These are phyloP conservation scores for Equus quagga DNA, from an alignment of 2,113 vertebrate species.

Conservation along the genomic window DNA sequence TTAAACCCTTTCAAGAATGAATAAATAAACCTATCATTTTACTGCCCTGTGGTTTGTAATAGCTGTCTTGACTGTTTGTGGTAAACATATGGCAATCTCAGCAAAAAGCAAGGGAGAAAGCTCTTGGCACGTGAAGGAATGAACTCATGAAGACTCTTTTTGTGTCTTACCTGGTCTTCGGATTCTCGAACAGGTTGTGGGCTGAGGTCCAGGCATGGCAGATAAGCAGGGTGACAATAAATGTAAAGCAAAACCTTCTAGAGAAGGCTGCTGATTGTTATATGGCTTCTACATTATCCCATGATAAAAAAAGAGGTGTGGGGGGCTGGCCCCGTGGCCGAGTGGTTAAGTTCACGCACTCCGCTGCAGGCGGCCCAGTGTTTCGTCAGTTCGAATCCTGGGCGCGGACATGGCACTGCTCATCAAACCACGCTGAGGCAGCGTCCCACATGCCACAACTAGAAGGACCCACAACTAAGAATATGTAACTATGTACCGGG, in stretches of 20 bases:
- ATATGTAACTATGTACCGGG: too few relatives aligned
- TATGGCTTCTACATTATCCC: background rate
- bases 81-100: background rate
- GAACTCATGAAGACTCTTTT: background rate
- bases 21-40: conserved; percentile 7
- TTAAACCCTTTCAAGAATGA: background rate
- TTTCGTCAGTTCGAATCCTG: too few relatives aligned
- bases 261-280: conserved; percentile 38
- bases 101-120: background rate
- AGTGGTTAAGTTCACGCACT: too few relatives aligned
- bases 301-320: background rate
- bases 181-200: background rate
- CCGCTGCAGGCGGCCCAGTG: too few relatives aligned
- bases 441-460: too few relatives aligned
- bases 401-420: too few relatives aligned
- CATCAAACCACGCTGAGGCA: too few relatives aligned
- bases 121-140: background rate
- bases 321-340: too few relatives aligned
- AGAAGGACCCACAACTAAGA: too few relatives aligned
- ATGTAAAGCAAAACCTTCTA: background rate
- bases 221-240: background rate
- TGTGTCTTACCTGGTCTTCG: background rate
- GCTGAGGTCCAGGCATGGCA: background rate
- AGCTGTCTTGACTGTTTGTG: background rate
- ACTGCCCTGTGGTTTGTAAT: background rate